Evolutionary conservation across 2,888 invertebrate genomes (phyloP).

Genomic region (Pilophorus perplexus): DNA sequence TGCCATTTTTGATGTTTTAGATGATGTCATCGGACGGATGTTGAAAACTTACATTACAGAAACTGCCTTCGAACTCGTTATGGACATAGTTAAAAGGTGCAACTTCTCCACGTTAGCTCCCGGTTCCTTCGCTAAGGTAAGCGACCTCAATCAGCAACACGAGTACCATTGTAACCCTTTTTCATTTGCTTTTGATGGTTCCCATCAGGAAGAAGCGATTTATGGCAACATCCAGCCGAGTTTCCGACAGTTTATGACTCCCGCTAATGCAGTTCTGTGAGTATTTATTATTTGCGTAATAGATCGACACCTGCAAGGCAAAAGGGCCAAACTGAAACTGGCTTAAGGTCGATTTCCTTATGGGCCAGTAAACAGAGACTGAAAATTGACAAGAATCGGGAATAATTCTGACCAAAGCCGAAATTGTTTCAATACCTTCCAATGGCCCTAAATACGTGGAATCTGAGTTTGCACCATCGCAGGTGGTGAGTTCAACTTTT

Average conservation of each 20-base stretch:
- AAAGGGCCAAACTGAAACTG: too few relatives aligned
- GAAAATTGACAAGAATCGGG: too few relatives aligned
- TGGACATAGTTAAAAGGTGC: conserved; percentile 16
- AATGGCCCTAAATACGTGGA: too few relatives aligned
- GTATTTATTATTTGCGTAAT: conserved; percentile 11
- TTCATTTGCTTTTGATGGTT: too few relatives aligned
- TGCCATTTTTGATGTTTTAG: conserved; percentile 55
- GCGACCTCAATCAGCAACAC: neutral
- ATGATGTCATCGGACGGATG: conserved; percentile 76
- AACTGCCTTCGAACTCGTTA: conserved; percentile 28
- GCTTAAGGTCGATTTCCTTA: too few relatives aligned
- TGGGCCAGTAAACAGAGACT: too few relatives aligned
- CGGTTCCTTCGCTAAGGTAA: conserved; percentile 12
- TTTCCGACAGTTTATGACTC: conserved; percentile 78
- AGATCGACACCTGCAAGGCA: too few relatives aligned
- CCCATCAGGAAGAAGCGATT: conserved; percentile 64
- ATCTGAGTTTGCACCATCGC: too few relatives aligned
- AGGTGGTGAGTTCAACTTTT: too few relatives aligned
- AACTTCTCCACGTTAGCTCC: conserved; percentile 8
- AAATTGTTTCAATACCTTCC: too few relatives aligned
- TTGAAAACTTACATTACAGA: conserved; percentile 65
- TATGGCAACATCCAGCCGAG: conserved; percentile 67
- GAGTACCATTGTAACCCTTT: neutral
- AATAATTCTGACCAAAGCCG: too few relatives aligned
- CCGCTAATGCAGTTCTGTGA: conserved; percentile 77